Percentiles rank a stretch among this genome's conserved stretches.
Evolutionary conservation across 2,888 invertebrate species (phyloP).

Genomic region (Eristalinus aeneus): DNA sequence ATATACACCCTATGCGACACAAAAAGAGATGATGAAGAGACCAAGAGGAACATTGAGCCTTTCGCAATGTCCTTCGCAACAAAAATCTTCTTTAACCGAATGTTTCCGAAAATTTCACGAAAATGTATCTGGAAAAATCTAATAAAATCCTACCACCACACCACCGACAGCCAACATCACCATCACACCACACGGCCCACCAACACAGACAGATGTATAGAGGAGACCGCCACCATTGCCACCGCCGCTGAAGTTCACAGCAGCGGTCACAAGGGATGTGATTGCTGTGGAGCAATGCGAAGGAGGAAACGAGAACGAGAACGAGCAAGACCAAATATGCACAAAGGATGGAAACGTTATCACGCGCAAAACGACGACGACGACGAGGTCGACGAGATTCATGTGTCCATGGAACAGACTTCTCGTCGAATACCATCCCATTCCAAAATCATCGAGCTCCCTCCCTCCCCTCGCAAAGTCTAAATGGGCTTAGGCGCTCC

Average conservation of each 20-base stretch:
- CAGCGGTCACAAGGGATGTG: slow-evolving; percentile 7
- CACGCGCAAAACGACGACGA: slow-evolving; percentile 59
- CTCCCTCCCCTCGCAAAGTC: neutral
- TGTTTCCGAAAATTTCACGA: slow-evolving; percentile 69
- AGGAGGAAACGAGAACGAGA: slow-evolving; percentile 51
- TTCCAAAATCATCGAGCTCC: neutral
- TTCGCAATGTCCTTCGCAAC: slow-evolving; percentile 71
- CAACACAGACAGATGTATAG: slow-evolving; percentile 52
- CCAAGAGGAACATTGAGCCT: slow-evolving; percentile 41
- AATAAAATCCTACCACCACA: slow-evolving; percentile 66
- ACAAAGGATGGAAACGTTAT: slow-evolving; percentile 67
- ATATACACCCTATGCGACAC: neutral
- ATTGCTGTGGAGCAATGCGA: neutral
- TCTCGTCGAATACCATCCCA: slow-evolving; percentile 20
- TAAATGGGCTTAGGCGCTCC: slow-evolving; percentile 37
- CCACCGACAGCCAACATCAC: slow-evolving; percentile 5
- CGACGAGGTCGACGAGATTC: slow-evolving; percentile 43
- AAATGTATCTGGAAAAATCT: slow-evolving; percentile 67
- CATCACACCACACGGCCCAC: slow-evolving; percentile 7
- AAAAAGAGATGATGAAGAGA: too few species aligned
- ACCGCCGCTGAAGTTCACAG: slow-evolving; percentile 28
- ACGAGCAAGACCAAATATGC: slow-evolving; percentile 54
- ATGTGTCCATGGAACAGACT: slow-evolving; percentile 63
- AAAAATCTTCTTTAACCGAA: slow-evolving; percentile 68
- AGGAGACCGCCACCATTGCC: neutral